Conservation (phyloP, 2,113 vertebrate genomes). For the Cromileptes altivelis region DNA sequence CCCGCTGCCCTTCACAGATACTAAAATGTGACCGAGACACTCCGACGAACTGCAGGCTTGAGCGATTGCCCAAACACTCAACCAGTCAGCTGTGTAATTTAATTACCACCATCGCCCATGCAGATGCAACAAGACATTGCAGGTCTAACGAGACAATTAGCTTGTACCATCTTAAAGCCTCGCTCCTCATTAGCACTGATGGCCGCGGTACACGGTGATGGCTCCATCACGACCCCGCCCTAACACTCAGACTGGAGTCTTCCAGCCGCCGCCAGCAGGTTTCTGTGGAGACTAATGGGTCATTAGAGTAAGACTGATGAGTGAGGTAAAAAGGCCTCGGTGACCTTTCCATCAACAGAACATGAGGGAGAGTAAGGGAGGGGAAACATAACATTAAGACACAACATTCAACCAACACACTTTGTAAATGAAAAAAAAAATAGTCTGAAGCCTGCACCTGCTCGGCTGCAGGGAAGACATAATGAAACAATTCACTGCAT, state of each 20-base stretch:
- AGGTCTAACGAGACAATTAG: conserved; percentile 67
- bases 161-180: conserved; percentile 48
- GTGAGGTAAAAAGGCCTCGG: conserved; percentile 18
- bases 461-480: neutral
- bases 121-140: conserved; percentile 46
- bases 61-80: conserved; percentile 15
- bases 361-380: conserved; percentile 2
- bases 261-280: conserved; percentile 17
- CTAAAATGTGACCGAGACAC: conserved; percentile 25
- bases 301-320: conserved; percentile 33
- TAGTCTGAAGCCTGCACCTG: neutral
- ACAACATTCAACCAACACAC: neutral
- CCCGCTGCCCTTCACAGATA: conserved; percentile 38
- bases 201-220: conserved; percentile 19
- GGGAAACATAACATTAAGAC: neutral
- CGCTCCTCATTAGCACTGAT: conserved; percentile 55
- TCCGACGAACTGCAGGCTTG: neutral
- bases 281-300: conserved; percentile 51
- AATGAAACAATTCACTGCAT: neutral
- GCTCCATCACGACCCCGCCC: conserved; percentile 22
- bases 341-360: conserved; percentile 23
- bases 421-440: neutral
- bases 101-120: conserved; percentile 40
- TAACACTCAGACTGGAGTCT: conserved; percentile 39
- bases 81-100: conserved; percentile 55